These are phyloP conservation scores for Onychomys leucogaster DNA, from an alignment of 2,797 vertebrate genomes.

Conservation along the genomic window DNA sequence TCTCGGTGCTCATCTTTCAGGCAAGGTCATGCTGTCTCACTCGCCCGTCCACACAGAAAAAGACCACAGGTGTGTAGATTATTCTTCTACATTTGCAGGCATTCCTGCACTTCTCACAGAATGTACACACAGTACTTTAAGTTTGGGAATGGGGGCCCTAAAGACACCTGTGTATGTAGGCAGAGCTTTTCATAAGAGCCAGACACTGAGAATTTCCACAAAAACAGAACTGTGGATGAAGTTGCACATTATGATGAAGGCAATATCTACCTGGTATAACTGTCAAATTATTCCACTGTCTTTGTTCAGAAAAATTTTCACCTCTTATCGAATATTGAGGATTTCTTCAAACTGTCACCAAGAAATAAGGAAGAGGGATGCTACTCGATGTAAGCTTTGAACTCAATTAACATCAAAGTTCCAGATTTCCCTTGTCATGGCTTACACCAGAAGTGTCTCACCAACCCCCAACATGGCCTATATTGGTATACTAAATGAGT, in stretches of 20 bases:
- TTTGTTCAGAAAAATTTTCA: constrained; percentile 46
- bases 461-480: background rate
- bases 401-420: background rate
- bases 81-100: background rate
- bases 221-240: background rate
- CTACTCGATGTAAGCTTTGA: background rate
- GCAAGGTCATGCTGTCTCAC: background rate
- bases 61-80: background rate
- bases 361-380: background rate
- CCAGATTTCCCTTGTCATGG: background rate
- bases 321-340: background rate
- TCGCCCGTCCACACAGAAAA: background rate
- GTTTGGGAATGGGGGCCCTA: background rate
- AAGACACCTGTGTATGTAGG: background rate
- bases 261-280: background rate
- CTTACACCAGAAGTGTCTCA: background rate
- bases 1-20: background rate
- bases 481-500: background rate
- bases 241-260: background rate
- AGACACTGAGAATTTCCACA: background rate
- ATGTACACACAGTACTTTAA: background rate
- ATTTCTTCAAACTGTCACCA: background rate
- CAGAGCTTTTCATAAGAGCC: background rate
- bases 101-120: background rate
- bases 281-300: background rate